Conservation (phyloP, 2,888 invertebrate species). For the Dasypogon diadema region DNA sequence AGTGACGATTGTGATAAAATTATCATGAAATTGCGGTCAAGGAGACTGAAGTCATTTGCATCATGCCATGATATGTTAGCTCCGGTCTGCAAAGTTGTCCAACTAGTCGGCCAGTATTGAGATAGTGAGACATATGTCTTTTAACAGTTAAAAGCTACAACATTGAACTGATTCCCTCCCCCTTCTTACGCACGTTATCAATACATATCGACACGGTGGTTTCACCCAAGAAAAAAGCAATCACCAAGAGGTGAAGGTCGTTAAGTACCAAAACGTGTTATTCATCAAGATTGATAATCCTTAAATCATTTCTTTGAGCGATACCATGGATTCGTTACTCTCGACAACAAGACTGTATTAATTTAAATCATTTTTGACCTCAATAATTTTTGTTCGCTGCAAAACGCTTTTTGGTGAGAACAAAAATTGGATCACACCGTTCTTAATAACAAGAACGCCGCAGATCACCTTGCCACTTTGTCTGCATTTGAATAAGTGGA, state of each 20-base stretch:
- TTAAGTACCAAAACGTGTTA: neutral
- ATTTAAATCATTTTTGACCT: neutral
- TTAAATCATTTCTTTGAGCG: neutral
- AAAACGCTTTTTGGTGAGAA: neutral
- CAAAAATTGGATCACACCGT: neutral
- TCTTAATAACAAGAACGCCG: neutral
- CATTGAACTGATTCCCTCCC: conserved; percentile 40
- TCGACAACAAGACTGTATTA: neutral
- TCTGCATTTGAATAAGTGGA: neutral
- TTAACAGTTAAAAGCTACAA: conserved; percentile 6
- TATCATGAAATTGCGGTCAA: conserved; percentile 38
- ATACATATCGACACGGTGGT: neutral
- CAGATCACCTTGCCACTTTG: neutral
- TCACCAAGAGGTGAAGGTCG: conserved; percentile 12
- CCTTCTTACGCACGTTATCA: neutral
- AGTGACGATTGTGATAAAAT: conserved; percentile 11
- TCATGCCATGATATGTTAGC: conserved; percentile 23
- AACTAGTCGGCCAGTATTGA: neutral
- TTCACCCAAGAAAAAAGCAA: neutral
- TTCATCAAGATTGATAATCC: neutral
- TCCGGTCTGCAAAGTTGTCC: conserved; percentile 10
- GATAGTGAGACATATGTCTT: neutral
- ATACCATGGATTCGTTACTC: neutral
- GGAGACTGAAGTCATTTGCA: conserved; percentile 41
- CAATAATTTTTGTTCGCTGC: neutral